phyloP scores from a whole-genome alignment of 2,113 vertebrate species.

The Copsychus sechellarum region DNA sequence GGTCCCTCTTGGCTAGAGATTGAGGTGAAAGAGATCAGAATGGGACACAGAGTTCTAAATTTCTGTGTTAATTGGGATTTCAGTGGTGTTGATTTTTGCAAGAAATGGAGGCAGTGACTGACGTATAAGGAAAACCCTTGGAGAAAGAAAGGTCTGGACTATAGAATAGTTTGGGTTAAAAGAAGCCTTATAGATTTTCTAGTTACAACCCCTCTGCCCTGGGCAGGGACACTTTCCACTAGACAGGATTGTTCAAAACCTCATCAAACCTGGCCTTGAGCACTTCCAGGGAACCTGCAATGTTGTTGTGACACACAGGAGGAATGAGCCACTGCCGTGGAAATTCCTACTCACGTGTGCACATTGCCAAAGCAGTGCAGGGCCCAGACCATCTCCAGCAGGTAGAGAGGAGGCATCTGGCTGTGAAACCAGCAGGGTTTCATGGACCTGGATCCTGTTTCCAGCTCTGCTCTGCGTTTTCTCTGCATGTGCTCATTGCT shows the following conservation, averaged over 20 bases:
- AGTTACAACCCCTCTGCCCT: neutral
- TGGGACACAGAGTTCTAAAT: neutral
- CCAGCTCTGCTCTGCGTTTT: neutral
- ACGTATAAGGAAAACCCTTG: neutral
- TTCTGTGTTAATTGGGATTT: neutral
- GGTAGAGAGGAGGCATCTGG: neutral
- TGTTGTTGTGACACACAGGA: neutral
- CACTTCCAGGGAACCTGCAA: neutral
- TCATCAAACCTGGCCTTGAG: neutral
- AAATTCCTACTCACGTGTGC: accelerated
- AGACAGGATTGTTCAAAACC: neutral
- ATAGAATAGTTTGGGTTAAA: neutral
- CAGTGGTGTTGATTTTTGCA: neutral
- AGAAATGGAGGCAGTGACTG: neutral
- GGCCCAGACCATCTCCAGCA: accelerated
- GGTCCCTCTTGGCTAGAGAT: neutral
- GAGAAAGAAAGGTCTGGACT: neutral
- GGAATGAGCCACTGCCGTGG: accelerated
- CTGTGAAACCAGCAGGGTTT: neutral
- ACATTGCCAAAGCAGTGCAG: neutral
- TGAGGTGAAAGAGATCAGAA: neutral
- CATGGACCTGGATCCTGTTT: neutral
- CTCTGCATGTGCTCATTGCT: neutral
- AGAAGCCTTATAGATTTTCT: neutral
- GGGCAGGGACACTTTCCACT: neutral